Percentiles rank a stretch among this genome's conserved stretches.
Evolutionary conservation across 2,888 invertebrate species (phyloP).

Genomic region (Toxonevra muliebris): DNA sequence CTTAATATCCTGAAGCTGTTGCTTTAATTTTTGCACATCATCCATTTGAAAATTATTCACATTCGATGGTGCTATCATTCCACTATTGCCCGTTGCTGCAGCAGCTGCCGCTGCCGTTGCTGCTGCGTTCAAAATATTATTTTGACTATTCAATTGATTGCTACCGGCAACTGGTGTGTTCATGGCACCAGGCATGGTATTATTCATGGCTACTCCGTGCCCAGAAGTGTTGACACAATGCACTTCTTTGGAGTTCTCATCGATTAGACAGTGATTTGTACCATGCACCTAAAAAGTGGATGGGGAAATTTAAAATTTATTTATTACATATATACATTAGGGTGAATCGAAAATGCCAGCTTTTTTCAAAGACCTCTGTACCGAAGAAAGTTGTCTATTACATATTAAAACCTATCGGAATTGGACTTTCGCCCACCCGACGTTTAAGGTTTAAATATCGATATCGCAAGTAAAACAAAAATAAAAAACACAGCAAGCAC

Average conservation of each 20-base stretch:
- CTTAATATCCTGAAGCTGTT: constrained; percentile 96
- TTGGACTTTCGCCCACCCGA: too few species aligned
- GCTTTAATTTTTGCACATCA: constrained; percentile 90
- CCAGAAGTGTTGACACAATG: constrained; percentile 61
- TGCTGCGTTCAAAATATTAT: constrained; percentile 51
- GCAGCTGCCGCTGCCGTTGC: constrained; percentile 28
- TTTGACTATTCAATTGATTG: constrained; percentile 58
- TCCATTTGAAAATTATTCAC: constrained; percentile 75
- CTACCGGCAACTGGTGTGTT: constrained; percentile 53
- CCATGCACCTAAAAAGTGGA: constrained; percentile 30
- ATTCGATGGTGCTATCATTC: constrained; percentile 64
- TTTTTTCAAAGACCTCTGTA: too few species aligned
- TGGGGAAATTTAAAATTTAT: neutral
- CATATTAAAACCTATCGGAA: too few species aligned
- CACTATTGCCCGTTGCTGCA: constrained; percentile 39
- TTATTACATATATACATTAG: neutral
- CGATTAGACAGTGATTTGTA: constrained; percentile 33
- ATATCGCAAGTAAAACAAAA: too few species aligned
- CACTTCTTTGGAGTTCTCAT: constrained; percentile 50
- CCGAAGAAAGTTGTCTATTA: too few species aligned
- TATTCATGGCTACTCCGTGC: constrained; percentile 64
- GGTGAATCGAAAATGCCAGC: neutral
- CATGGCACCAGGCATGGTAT: constrained; percentile 51
- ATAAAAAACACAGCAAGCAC: too few species aligned
- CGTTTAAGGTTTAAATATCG: too few species aligned